Base-by-base conservation (phyloP, 2,888 invertebrate species). In the Drosophila borealis region DNA sequence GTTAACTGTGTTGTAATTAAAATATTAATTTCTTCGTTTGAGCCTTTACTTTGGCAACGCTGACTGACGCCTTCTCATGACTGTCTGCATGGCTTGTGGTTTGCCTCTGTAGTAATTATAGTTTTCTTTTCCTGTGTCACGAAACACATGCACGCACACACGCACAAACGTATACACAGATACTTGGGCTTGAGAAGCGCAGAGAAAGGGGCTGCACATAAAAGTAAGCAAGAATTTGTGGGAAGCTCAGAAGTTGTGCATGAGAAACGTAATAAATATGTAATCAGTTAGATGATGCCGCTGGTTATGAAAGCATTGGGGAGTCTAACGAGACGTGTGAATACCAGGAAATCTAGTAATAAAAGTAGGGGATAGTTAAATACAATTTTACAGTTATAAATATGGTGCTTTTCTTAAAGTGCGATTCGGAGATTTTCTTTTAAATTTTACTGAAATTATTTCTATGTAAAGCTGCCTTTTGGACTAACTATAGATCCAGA, bases 1-100 rank as follows among this genome's bases (percentile, higher is more conserved):
- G 85, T 88, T 85, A 88, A 85, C 88, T 85, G 85, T 84, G 80
- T 88, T 87, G 89, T 86, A 86, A 86, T 86, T 88, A 86, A 88
- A 86, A 85, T 85, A 85, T 85, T 86, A 85, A 85, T 85, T 88
- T 85, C 88, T 81, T 68, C 65, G 71, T 62, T 75, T 68, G 70
- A 54, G 72, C 59, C 71, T 41, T 51, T 45, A 19, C 45, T 60
- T 55, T 56, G 51, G 13, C 70, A 49, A 41, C 55, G 56, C 45
- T 53, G 49, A 55, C 56, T 53, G 56, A 55, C 66, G 48, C 57
- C 53, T 37, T 21, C 55, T 45, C 57, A 17, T 19, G 68, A 54
- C 4, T 54, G 70, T 67, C 72, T 66, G 63, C 67, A 29, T 41
- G 61, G 39, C 69, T 68, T 87, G 85, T 49, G 88, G 83, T 74